phyloP scores from a whole-genome alignment of 2,888 invertebrate genomes.

The Atherix ibis region DNA sequence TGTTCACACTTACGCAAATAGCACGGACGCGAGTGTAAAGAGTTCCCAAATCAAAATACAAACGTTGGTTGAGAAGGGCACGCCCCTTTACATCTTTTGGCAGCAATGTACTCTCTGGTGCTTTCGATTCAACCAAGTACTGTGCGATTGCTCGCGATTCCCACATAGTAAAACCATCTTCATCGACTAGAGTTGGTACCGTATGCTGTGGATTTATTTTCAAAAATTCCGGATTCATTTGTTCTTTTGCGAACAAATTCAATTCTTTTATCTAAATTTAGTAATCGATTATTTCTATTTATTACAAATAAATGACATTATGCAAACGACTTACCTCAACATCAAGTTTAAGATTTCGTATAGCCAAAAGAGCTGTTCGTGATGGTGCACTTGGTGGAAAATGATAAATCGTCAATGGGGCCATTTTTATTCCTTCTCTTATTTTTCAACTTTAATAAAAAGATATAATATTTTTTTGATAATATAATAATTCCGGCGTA shows the following conservation, averaged over 20 bases:
- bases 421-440: too few relatives aligned
- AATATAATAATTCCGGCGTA: too few relatives aligned
- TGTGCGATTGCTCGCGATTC: constrained; percentile 49
- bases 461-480: too few relatives aligned
- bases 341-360: constrained; percentile 40
- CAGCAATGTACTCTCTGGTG: constrained; percentile 38
- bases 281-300: neutral
- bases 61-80: constrained; percentile 43
- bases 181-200: constrained; percentile 51
- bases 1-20: constrained; percentile 36
- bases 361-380: constrained; percentile 42
- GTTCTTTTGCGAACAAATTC: constrained; percentile 42
- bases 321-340: constrained; percentile 24
- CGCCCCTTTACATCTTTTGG: constrained; percentile 40
- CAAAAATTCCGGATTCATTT: constrained; percentile 38
- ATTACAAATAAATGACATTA: neutral
- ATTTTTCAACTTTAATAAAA: too few relatives aligned
- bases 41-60: constrained; percentile 46
- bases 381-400: constrained; percentile 45
- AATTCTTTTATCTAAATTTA: constrained; percentile 31
- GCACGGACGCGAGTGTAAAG: constrained; percentile 45
- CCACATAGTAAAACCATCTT: constrained; percentile 48
- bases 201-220: constrained; percentile 51
- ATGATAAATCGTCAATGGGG: constrained; percentile 40
- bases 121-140: constrained; percentile 43